Percentiles rank a stretch among this genome's conserved stretches.
Evolutionary conservation across 2,113 vertebrate species (phyloP).

Genomic region (Rhinoptilus africanus): DNA sequence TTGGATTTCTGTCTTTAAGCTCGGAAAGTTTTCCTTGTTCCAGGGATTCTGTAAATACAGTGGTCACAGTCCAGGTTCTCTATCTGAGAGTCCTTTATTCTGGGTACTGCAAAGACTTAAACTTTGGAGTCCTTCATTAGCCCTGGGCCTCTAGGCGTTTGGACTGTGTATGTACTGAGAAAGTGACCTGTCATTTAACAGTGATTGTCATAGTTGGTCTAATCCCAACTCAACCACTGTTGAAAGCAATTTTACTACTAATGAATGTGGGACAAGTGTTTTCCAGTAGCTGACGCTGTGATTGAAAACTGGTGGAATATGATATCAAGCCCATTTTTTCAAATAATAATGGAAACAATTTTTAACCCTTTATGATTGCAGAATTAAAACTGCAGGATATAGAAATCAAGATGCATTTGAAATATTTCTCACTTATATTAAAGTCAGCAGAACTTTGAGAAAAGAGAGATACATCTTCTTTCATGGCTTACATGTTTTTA

Average conservation of each 20-base stretch:
- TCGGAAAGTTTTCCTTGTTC: neutral
- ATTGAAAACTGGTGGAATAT: neutral
- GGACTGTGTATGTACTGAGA: neutral
- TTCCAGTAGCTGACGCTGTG: neutral
- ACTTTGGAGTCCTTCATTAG: neutral
- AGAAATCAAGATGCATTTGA: neutral
- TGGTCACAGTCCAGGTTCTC: neutral
- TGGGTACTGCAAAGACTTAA: neutral
- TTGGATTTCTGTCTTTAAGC: neutral
- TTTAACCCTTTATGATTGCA: neutral
- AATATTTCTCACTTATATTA: neutral
- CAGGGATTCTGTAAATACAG: neutral
- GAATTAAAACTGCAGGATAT: neutral
- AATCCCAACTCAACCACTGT: neutral
- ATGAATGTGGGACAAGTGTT: neutral
- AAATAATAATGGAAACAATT: neutral
- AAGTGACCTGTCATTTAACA: neutral
- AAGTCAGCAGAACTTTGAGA: neutral
- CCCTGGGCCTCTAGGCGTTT: neutral
- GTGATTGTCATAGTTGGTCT: neutral
- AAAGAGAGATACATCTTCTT: neutral
- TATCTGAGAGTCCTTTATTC: neutral
- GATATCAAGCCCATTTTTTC: neutral
- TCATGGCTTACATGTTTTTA: neutral
- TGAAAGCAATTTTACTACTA: slow-evolving; percentile 5